Base-by-base conservation (phyloP, 2,797 vertebrate genomes). In the Phoxinus dragarum region DNA sequence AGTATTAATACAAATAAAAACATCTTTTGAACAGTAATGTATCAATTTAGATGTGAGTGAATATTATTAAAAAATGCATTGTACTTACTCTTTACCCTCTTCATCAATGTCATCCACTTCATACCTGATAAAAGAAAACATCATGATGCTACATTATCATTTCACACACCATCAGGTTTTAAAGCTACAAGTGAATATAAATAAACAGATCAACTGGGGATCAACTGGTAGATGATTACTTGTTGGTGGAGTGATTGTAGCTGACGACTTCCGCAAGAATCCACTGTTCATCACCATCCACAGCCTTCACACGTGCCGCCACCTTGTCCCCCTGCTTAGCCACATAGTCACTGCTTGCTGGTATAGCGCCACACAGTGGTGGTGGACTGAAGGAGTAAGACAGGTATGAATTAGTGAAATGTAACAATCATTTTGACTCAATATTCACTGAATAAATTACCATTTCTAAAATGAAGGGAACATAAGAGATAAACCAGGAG, bases 31-130 rank as follows among this genome's bases (percentile, higher is more conserved):
- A 59, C 21, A 40, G 21, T 9, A n/a, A 12, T 40, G 6, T 31
- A 31, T 10, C 4, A 31, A 47, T 66, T 47, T 19, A 34, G n/a
- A 21, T 36, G 10, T 23, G 10, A 61, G 40, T 23, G 40, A 38
- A 69, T 2, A 21, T n/a, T 2, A 21, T 23, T 8, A 6, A 34
- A 5, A 61, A 21, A 49, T 40, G 21, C 12, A 72, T 0, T 38
- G 21, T 76, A 96, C 97, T 97, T 94, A 98, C 97, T 98, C 97
- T 95, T 98, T 98, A 67, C 97, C 97, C 86, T 98, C 97, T 87
- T 98, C 97, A 0, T 98, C 97, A 19, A 98, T 98, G 92, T 98
- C 97, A 21, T 98, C 97, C 80, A 98, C 97, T 89, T 98, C 97
- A 3, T 98, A 98, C 87, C 97, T 98, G 89, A 2, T 14, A 88